phyloP scores from a whole-genome alignment of 2,113 vertebrate genomes.

The Anoura caudifer region DNA sequence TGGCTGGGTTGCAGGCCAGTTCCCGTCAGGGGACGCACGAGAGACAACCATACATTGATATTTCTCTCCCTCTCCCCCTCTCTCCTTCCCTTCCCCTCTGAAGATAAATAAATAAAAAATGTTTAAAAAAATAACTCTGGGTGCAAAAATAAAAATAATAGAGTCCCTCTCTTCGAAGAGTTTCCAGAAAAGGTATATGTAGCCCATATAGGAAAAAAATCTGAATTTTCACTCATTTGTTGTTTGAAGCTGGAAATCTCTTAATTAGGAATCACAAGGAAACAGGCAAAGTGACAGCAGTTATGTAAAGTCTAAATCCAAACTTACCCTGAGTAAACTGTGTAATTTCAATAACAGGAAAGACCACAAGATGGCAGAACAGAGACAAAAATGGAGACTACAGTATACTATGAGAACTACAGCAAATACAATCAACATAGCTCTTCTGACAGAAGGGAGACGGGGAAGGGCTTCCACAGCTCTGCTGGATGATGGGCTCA shows the following conservation, averaged over 20 bases:
- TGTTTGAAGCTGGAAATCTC: neutral
- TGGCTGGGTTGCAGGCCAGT: no score
- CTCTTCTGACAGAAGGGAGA: neutral
- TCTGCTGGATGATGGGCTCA: neutral
- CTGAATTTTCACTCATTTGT: neutral
- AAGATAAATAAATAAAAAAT: no score
- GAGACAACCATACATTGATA: no score
- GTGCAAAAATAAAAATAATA: neutral
- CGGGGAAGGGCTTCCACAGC: neutral
- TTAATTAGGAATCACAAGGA: neutral
- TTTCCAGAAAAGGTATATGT: neutral
- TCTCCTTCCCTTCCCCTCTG: no score
- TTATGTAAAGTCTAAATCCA: neutral
- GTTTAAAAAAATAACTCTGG: neutral
- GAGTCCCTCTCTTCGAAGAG: neutral
- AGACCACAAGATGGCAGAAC: conserved; percentile 31
- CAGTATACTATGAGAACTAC: fast-evolving
- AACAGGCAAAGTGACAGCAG: no score
- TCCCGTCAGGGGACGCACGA: no score
- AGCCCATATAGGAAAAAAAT: neutral
- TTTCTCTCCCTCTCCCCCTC: no score
- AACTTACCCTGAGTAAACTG: neutral
- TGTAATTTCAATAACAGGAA: neutral
- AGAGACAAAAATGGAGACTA: neutral
- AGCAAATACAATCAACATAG: fast-evolving